These are phyloP conservation scores for Siderastrea radians DNA, from an alignment of 92 coral and sea anemone genomes.

Conservation along the genomic window DNA sequence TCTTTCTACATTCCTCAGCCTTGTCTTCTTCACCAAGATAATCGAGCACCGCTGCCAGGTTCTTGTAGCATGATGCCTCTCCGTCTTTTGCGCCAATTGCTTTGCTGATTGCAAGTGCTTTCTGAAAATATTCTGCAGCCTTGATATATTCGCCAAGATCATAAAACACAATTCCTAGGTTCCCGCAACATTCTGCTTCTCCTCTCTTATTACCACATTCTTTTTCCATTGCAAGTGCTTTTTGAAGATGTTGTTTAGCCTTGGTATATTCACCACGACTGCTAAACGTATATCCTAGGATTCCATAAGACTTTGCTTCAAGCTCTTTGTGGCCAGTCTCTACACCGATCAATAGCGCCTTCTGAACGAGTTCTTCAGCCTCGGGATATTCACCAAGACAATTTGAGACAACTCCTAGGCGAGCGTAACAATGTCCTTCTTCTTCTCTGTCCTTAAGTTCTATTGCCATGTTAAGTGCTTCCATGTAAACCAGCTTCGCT, in stretches of 20 bases:
- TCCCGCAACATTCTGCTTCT: not conserved
- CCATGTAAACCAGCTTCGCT: not conserved
- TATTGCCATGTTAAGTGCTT: not conserved
- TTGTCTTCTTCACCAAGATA: not conserved
- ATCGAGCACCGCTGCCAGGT: not conserved
- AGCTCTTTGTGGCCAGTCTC: too few relatives aligned
- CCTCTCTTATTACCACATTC: not conserved
- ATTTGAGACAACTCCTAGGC: not conserved
- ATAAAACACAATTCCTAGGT: not conserved
- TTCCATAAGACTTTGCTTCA: too few relatives aligned
- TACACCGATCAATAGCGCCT: too few relatives aligned
- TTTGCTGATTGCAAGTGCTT: not conserved
- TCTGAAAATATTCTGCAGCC: not conserved
- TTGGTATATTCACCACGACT: too few relatives aligned
- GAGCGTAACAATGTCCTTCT: not conserved
- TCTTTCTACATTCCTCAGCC: not conserved
- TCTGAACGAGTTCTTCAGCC: not conserved
- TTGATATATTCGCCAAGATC: not conserved
- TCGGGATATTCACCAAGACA: not conserved
- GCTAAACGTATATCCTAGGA: too few relatives aligned
- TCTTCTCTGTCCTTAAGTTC: not conserved
- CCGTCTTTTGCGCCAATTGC: too few relatives aligned
- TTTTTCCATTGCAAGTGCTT: not conserved
- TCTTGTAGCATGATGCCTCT: not conserved
- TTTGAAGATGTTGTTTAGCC: not conserved